Evolutionary conservation across 2,113 vertebrate species (phyloP).

Genomic region (Takifugu bimaculatus): DNA sequence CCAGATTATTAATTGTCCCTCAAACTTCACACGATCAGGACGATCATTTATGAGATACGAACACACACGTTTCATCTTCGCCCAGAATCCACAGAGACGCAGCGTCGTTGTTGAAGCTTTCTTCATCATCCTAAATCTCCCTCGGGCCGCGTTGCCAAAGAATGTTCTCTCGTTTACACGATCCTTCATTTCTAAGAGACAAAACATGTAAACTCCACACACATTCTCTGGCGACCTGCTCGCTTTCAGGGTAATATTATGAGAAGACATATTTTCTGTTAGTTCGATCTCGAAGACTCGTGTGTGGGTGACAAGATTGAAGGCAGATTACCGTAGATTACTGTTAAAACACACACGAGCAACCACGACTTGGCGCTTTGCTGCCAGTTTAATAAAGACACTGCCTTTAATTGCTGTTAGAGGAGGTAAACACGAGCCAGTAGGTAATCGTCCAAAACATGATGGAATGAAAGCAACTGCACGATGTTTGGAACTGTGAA

Average conservation of each 20-base stretch:
- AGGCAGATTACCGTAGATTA: background rate
- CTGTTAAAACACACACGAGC: too few relatives aligned
- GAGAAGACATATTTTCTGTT: slow-evolving; percentile 13
- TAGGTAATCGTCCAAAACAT: too few relatives aligned
- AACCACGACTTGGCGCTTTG: too few relatives aligned
- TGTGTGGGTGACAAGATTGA: too few relatives aligned
- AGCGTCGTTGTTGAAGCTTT: background rate
- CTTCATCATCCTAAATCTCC: slow-evolving; percentile 23
- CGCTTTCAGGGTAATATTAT: slow-evolving; percentile 19
- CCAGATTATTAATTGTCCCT: background rate
- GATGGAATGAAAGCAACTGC: too few relatives aligned
- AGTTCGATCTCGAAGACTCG: background rate
- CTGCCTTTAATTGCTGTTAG: too few relatives aligned
- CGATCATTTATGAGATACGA: background rate
- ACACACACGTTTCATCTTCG: slow-evolving; percentile 16
- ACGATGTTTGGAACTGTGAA: too few relatives aligned
- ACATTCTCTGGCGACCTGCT: slow-evolving; percentile 37
- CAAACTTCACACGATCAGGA: background rate
- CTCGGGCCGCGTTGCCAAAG: slow-evolving; percentile 14
- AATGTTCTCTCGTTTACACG: slow-evolving; percentile 29
- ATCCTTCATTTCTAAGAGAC: slow-evolving; percentile 41
- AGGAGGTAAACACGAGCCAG: too few relatives aligned
- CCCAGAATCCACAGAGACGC: background rate
- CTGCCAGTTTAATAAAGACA: background rate
- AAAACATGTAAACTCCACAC: slow-evolving; percentile 41